Percentiles rank a stretch among this genome's conserved stretches.
Conservation (phyloP, 2,113 vertebrate species). For the Seriola aureovittata region DNA sequence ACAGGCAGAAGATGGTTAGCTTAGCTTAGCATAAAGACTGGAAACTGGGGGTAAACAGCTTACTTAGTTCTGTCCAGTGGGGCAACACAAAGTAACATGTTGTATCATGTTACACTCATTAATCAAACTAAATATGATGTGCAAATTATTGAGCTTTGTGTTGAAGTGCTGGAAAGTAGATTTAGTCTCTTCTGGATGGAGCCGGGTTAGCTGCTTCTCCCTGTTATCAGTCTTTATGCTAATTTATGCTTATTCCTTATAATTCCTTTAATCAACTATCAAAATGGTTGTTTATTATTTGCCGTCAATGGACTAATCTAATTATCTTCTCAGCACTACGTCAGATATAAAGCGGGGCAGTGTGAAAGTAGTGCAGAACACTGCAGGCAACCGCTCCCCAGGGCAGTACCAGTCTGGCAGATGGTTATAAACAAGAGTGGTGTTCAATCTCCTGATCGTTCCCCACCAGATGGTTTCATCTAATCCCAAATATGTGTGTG, state of each 20-base stretch:
- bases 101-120: neutral
- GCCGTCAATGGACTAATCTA: neutral
- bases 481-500: conserved; percentile 71
- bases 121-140: neutral
- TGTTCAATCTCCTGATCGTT: conserved; percentile 75
- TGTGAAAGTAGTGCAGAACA: conserved; percentile 37
- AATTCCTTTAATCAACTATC: neutral
- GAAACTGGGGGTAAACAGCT: neutral
- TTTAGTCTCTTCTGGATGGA: neutral
- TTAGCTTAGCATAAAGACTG: neutral
- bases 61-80: neutral
- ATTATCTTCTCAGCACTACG: neutral
- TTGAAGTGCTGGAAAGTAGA: neutral
- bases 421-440: conserved; percentile 80
- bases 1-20: neutral
- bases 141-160: neutral
- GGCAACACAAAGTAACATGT: neutral
- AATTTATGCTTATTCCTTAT: neutral
- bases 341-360: conserved; percentile 18
- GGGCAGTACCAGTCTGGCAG: conserved; percentile 67
- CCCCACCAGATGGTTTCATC: conserved; percentile 78
- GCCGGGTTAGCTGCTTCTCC: neutral
- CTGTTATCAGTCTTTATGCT: neutral
- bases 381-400: conserved; percentile 53
- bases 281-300: neutral